Evolutionary conservation across 2,113 vertebrate genomes (phyloP).

Genomic region (Ptilorrhoa leucosticta): DNA sequence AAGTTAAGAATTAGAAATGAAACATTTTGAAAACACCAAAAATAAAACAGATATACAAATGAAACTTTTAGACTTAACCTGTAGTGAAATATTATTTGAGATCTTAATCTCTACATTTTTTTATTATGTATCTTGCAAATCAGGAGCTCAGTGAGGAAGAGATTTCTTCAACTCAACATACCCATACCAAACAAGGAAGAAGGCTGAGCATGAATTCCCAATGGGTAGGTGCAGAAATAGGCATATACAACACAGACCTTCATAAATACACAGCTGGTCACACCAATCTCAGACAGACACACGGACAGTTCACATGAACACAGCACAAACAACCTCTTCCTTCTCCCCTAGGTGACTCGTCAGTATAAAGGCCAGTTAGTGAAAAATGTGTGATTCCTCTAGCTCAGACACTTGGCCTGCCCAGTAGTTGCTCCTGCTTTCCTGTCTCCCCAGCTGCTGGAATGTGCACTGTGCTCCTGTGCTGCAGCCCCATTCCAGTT

Average conservation of each 20-base stretch:
- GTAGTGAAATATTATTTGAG: not conserved
- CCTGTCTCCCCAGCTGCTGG: not conserved
- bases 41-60: not conserved
- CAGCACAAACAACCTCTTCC: not conserved
- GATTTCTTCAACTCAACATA: not conserved
- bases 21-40: not conserved
- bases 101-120: not conserved
- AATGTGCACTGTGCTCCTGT: not conserved
- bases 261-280: not conserved
- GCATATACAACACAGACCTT: not conserved
- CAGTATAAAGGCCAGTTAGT: not conserved
- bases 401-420: not conserved
- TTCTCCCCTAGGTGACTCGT: not conserved
- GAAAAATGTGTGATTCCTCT: not conserved
- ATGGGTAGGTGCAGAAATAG: rapidly evolving
- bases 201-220: not conserved
- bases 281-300: not conserved
- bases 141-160: not conserved
- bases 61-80: not conserved
- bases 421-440: not conserved
- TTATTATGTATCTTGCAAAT: not conserved
- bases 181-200: not conserved
- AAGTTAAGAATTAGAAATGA: not conserved
- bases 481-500: not conserved
- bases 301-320: not conserved